Evolutionary conservation across 2,888 invertebrate genomes (phyloP).

Genomic region (Andrena camellia): DNA sequence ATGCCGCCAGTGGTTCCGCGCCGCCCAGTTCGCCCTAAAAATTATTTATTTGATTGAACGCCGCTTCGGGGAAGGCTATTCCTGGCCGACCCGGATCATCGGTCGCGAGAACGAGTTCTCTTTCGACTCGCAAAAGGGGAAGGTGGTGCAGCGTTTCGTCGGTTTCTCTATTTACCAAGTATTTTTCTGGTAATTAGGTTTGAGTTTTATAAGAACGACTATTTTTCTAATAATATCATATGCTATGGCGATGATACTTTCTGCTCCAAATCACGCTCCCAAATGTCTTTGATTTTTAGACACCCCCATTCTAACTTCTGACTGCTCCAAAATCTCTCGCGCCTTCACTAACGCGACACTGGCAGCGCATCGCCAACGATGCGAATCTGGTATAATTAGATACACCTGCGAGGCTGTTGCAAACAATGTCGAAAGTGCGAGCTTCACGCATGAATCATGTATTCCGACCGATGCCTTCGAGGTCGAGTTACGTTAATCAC

Average conservation of each 20-base stretch:
- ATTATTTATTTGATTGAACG: constrained; percentile 82
- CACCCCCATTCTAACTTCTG: background rate
- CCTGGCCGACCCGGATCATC: constrained; percentile 57
- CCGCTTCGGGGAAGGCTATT: constrained; percentile 77
- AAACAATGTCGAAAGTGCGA: constrained; percentile 73
- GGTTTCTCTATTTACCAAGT: background rate
- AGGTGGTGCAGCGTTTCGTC: constrained; percentile 15
- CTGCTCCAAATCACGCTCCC: no score
- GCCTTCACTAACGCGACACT: constrained; percentile 19
- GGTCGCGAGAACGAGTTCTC: constrained; percentile 50
- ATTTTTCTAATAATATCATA: no score
- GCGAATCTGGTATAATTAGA: constrained; percentile 68
- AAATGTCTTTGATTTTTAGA: no score
- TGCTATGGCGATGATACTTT: no score
- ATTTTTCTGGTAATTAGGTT: no score
- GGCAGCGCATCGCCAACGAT: constrained; percentile 56
- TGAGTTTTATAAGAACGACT: no score
- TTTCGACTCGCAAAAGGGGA: constrained; percentile 20
- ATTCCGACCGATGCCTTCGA: constrained; percentile 67
- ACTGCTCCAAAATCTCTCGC: constrained; percentile 1
- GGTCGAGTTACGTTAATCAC: constrained; percentile 70
- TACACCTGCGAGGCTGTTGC: constrained; percentile 70
- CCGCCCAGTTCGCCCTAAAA: constrained; percentile 79
- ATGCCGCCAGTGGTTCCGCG: constrained; percentile 77
- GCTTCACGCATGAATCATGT: constrained; percentile 72